Base-by-base conservation (phyloP, 2,797 vertebrate species). In the Lagocephalus sceleratus region DNA sequence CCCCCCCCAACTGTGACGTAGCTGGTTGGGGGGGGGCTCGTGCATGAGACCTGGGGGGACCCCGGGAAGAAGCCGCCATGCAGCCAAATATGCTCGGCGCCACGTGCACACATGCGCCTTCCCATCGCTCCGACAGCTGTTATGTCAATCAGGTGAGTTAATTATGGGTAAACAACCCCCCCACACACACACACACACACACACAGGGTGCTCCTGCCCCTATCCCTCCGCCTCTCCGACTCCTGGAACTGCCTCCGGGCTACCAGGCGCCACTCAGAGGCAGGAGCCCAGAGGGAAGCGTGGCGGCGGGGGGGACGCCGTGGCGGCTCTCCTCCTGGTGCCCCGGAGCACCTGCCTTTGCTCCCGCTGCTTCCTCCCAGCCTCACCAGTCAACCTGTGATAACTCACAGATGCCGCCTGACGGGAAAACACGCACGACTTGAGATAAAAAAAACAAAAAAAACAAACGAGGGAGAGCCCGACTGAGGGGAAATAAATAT, bases 111-210 rank as follows among this genome's bases (percentile, higher is more conserved):
- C 62, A 68, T 6, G 58, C 21, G 43, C 66, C 73, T 80, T 85
- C 85, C 82, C 82, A 85, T 71, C 62, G 83, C 73, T 84, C 68
- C 43, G 55, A 79, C 89, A 89, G 87, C 87, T 90, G 89, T 82
- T 87, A 84, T 88, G 85, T 90, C 89, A 90, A 90, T 91, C 88
- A 89, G 88, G 87, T 90, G 85, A 89, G 89, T 91, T 89, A 90
- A 90, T 90, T 91, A 90, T 77, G 66, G 47, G 87, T 89, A 90
- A 91, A 90, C 89, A 90, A 89, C 79, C 56, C 79, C 76, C 75
- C 82, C 80, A 78, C 82, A 71, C 70, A 71, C 48, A 68, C 65
- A 62, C 60, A 50, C 58, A 77, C 20, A 66, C 29, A 70, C 41
- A 71, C 48, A 73, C 54, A 77, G 52, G 39, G n/a, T 53, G 38